Conservation (phyloP, 1,140 invertebrate species). For the Bombus cullumanus region DNA sequence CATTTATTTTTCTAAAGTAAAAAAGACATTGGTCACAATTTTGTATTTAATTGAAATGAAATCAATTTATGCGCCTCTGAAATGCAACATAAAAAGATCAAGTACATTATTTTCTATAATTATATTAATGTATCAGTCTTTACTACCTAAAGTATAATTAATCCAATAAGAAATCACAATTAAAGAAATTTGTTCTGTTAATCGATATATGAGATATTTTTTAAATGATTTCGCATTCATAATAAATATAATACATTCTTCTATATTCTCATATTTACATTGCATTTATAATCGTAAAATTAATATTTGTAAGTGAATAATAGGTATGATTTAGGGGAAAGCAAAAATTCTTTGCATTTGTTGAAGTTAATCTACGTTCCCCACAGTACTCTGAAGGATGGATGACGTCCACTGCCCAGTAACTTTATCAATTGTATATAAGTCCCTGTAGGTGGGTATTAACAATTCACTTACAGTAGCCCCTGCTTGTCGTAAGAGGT, state of each 20-base stretch:
- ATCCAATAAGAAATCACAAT: background rate
- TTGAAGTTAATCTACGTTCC: background rate
- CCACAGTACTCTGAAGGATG: background rate
- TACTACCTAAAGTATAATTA: constrained; percentile 2
- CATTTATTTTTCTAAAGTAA: background rate
- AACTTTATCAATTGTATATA: no score
- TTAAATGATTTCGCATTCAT: background rate
- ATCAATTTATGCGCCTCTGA: background rate
- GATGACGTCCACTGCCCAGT: background rate
- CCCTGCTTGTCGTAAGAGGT: background rate
- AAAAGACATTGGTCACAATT: background rate
- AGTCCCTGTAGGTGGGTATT: background rate
- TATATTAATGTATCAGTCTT: constrained; percentile 29
- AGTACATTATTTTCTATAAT: constrained; percentile 1
- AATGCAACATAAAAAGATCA: background rate
- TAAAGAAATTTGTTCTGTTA: background rate
- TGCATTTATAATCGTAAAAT: background rate
- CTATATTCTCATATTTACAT: constrained; percentile 17
- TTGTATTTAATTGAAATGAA: constrained; percentile 8
- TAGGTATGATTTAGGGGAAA: no score
- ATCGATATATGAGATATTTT: background rate
- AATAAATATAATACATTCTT: constrained; percentile 32
- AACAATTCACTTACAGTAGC: constrained; percentile 7
- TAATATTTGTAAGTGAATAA: background rate
- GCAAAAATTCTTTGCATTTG: background rate